Conservation (phyloP, 2,113 vertebrate genomes). For the Pionites leucogaster region DNA sequence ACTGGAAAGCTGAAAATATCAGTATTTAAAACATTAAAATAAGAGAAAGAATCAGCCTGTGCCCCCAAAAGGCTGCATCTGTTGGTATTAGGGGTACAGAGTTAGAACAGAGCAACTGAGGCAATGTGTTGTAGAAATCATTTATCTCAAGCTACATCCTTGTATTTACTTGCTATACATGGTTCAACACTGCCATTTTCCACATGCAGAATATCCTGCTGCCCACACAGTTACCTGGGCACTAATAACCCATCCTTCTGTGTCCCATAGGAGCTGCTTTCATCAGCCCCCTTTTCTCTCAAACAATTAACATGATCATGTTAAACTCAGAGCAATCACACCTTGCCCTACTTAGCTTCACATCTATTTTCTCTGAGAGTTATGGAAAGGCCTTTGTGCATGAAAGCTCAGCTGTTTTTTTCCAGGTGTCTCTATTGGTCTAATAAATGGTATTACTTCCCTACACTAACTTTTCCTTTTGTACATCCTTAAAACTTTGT, state of each 20-base stretch:
- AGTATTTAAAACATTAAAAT: neutral
- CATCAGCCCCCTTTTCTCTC: neutral
- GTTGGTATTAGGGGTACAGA: neutral
- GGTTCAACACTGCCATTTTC: neutral
- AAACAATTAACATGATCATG: neutral
- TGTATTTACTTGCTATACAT: neutral
- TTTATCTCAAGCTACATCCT: neutral
- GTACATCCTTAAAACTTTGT: neutral
- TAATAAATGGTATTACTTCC: neutral
- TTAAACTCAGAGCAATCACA: neutral
- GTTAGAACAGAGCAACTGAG: neutral
- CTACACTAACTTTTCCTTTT: neutral
- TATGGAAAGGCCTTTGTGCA: neutral
- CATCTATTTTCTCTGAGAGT: neutral
- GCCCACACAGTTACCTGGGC: neutral
- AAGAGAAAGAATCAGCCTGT: neutral
- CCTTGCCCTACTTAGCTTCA: neutral
- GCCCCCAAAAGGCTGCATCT: neutral
- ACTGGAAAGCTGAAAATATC: neutral
- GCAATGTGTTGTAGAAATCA: neutral
- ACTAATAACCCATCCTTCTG: neutral
- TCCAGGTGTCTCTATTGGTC: neutral
- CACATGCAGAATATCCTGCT: rapidly evolving
- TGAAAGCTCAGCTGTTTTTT: neutral
- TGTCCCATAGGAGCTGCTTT: neutral